Evolutionary conservation across 2,113 vertebrate species (phyloP).

Genomic region (Synodontis membranacea): DNA sequence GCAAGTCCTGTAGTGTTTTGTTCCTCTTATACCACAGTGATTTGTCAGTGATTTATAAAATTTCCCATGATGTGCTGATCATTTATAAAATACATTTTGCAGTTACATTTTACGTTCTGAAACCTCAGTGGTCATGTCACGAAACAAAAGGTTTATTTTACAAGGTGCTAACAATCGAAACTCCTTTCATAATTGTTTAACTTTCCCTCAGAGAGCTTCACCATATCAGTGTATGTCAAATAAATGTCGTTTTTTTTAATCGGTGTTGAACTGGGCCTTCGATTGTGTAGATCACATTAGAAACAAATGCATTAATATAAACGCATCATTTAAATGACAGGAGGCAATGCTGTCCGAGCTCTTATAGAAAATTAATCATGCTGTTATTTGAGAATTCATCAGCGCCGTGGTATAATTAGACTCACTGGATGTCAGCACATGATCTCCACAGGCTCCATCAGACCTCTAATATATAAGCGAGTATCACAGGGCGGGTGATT

Average conservation of each 20-base stretch:
- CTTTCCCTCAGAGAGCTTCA: neutral
- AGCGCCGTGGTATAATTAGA: neutral
- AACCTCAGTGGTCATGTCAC: neutral
- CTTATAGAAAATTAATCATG: neutral
- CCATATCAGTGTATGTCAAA: neutral
- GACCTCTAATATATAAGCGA: neutral
- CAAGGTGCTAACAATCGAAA: neutral
- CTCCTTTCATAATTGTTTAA: neutral
- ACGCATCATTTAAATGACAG: neutral
- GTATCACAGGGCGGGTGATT: neutral
- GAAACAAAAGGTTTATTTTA: neutral
- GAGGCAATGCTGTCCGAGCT: neutral
- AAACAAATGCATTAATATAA: neutral
- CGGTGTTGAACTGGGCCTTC: neutral
- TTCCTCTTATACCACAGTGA: neutral
- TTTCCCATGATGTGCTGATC: too few relatives aligned
- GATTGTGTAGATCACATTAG: neutral
- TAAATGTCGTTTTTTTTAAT: neutral
- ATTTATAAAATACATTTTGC: too few relatives aligned
- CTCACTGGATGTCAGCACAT: neutral
- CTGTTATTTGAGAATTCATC: neutral
- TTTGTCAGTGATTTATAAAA: neutral
- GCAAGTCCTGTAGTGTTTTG: neutral
- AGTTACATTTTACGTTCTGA: neutral
- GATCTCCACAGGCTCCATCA: neutral